These are phyloP conservation scores for Takifugu bimaculatus DNA, from an alignment of 2,113 vertebrate species.

Conservation along the genomic window DNA sequence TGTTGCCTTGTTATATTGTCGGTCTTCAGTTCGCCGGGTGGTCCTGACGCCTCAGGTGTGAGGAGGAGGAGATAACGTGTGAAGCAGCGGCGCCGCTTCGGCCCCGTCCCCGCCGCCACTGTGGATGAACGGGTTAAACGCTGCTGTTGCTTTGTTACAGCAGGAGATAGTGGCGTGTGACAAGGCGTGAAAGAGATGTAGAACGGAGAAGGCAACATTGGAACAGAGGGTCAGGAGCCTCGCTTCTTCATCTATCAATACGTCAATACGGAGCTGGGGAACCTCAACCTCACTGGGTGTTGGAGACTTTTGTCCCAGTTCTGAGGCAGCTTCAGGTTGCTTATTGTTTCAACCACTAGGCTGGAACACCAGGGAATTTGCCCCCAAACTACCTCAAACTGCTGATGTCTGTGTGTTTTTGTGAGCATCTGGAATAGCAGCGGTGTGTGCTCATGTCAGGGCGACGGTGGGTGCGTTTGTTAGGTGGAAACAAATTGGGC, in stretches of 20 bases:
- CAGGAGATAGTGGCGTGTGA: too few relatives aligned
- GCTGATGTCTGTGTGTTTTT: not conserved
- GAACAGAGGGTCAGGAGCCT: not conserved
- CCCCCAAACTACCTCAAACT: not conserved
- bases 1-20: too few relatives aligned
- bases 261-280: not conserved
- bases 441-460: not conserved
- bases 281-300: not conserved
- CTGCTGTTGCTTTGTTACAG: too few relatives aligned
- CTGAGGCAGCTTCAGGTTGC: slow-evolving; percentile 4
- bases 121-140: too few relatives aligned
- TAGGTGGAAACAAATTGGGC: not conserved
- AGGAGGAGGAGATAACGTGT: too few relatives aligned
- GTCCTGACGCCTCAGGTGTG: too few relatives aligned
- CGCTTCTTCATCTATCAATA: not conserved
- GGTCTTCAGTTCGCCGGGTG: too few relatives aligned
- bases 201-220: too few relatives aligned
- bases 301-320: not conserved
- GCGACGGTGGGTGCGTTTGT: not conserved
- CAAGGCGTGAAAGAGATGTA: too few relatives aligned
- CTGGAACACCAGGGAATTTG: slow-evolving; percentile 25
- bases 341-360: slow-evolving; percentile 42
- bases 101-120: too few relatives aligned
- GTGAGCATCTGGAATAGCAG: too few relatives aligned
- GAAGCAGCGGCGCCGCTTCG: too few relatives aligned